Conservation (phyloP, 2,888 invertebrate species). For the Acronicta leporina region DNA sequence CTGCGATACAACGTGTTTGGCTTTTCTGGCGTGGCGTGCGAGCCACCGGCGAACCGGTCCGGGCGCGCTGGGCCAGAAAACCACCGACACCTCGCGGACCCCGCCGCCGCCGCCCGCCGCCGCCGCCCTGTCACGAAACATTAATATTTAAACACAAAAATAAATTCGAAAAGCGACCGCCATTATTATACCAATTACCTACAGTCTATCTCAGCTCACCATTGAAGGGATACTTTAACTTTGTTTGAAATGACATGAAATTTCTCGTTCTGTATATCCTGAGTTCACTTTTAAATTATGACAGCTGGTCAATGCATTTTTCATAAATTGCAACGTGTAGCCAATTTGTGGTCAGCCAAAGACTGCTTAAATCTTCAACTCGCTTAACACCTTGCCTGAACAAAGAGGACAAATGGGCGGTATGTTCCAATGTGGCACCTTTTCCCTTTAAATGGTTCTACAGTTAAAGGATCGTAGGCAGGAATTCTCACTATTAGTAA, state of each 20-base stretch:
- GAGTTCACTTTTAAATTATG: slow-evolving; percentile 62
- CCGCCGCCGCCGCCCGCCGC: slow-evolving; percentile 66
- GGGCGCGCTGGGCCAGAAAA: slow-evolving; percentile 86
- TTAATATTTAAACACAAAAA: slow-evolving; percentile 84
- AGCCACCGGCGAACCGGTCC: slow-evolving; percentile 83
- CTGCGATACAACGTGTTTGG: slow-evolving; percentile 79
- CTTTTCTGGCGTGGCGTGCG: slow-evolving; percentile 80
- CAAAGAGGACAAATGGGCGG: slow-evolving; percentile 80
- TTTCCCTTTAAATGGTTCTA: slow-evolving; percentile 76
- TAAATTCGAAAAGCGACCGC: slow-evolving; percentile 75
- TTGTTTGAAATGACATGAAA: slow-evolving; percentile 61
- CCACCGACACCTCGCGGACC: slow-evolving; percentile 84
- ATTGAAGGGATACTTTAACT: slow-evolving; percentile 64
- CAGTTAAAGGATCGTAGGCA: slow-evolving; percentile 65
- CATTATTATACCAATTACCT: slow-evolving; percentile 81
- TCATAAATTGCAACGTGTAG: slow-evolving; percentile 59
- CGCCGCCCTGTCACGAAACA: slow-evolving; percentile 87
- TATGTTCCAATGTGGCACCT: slow-evolving; percentile 68
- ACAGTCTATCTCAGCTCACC: slow-evolving; percentile 64
- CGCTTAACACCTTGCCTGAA: slow-evolving; percentile 79
- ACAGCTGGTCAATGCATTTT: slow-evolving; percentile 60
- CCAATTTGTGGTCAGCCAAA: slow-evolving; percentile 69
- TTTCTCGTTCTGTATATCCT: slow-evolving; percentile 55
- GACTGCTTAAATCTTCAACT: slow-evolving; percentile 67
- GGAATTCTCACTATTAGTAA: slow-evolving; percentile 31